phyloP scores from a whole-genome alignment of 2,888 invertebrate genomes.

The Troides oblongomaculatus region DNA sequence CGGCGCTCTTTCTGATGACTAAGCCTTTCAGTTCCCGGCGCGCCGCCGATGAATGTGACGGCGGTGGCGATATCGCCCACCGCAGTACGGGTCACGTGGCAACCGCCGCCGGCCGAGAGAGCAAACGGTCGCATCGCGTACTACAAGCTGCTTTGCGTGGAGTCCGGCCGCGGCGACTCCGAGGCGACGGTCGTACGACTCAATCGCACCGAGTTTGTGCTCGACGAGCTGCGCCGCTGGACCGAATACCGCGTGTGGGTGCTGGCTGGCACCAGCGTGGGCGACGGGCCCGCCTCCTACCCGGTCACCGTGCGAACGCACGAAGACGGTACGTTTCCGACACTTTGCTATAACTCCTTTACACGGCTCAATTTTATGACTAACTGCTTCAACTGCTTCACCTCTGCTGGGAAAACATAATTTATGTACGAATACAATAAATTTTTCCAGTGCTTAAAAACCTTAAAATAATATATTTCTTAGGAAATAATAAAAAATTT shows the following conservation, averaged over 20 bases:
- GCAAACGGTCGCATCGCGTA: constrained; percentile 96
- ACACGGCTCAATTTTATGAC: constrained; percentile 51
- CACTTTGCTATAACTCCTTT: neutral
- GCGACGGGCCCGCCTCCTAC: constrained; percentile 96
- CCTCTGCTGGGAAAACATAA: too few relatives aligned
- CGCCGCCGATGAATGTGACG: constrained; percentile 96
- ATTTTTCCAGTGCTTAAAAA: too few relatives aligned
- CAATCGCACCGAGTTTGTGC: constrained; percentile 88
- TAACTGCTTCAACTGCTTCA: neutral
- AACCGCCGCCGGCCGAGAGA: constrained; percentile 93
- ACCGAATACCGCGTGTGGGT: constrained; percentile 98
- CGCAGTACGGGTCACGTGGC: constrained; percentile 94
- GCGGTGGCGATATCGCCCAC: constrained; percentile 94
- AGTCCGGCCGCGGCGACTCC: constrained; percentile 90
- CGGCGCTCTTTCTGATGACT: constrained; percentile 42
- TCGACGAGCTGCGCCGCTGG: constrained; percentile 96
- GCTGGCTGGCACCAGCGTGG: constrained; percentile 96
- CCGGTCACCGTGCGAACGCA: constrained; percentile 96
- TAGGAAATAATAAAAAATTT: too few relatives aligned
- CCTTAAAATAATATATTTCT: too few relatives aligned
- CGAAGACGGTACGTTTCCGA: constrained; percentile 97
- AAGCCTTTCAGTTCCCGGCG: constrained; percentile 92
- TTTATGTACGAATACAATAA: too few relatives aligned
- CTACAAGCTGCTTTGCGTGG: constrained; percentile 96
- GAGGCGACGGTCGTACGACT: constrained; percentile 90